Evolutionary conservation across 2,113 vertebrate genomes (phyloP), one percentile per base, ranked within the genome.

Genomic region (Melozone crissalis): DNA sequence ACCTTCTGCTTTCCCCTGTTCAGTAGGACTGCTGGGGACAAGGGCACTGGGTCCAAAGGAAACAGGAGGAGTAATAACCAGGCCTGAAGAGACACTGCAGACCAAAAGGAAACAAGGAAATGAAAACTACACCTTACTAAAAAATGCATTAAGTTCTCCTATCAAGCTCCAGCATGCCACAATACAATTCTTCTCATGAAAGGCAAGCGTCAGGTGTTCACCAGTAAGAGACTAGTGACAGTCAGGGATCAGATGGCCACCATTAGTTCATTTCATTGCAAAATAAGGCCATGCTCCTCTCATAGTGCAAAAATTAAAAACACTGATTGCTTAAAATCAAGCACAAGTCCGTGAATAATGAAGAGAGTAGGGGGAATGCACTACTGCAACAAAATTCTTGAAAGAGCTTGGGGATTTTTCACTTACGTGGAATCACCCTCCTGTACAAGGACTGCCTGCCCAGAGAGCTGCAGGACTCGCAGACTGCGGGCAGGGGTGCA

Each of bases 21-120:
- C 99, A 16, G 99, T 99, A 21, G 99, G 99, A n/a, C 98, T 99
- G 97, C 97, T 98, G 65, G 99, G 98, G 31, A 99, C 98, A 69
- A 99, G 96, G 69, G 98, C 98, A 31, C 92, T 97, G 37, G 98
- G 90, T 93, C 94, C 96, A 52, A 98, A 96, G 95, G 93, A 90
- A 81, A 98, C 98, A 59, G 98, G 97, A 83, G 98, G 98, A 81
- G 98, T 97, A 91, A 94, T 95, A 67, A 98, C 97, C 30, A 94
- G 97, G 89, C 98, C 98, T 67, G 98, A 97, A 87, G 99, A 99
- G 96, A 96, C 98, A 93, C 99, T 99, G 87, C 55, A 94, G 44
- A 92, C 10, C 47, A 89, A 72, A 95, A 92, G n/a, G 6, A 13
- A 93, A 88, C 13, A 44, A 2, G 39, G 30, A 82, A 85, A 84